Conservation (phyloP, 2,888 invertebrate genomes). For the Eristalis pertinax region DNA sequence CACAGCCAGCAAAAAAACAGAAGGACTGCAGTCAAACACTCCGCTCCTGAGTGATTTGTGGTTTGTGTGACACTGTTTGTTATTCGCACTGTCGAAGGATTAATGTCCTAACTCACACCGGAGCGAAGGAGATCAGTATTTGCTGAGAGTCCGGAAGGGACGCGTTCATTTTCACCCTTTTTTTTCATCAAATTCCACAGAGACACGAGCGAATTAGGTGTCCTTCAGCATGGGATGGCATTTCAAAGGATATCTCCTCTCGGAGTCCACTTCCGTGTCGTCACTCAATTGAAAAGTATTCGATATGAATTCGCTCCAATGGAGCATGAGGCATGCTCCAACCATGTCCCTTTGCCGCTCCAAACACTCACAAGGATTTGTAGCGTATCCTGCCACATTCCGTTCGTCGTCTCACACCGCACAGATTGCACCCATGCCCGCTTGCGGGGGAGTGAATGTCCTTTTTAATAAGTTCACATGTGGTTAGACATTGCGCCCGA, state of each 20-base stretch:
- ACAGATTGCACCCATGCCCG: neutral
- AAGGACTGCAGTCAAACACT: neutral
- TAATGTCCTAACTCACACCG: neutral
- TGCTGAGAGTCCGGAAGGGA: neutral
- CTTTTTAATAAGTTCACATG: constrained; percentile 55
- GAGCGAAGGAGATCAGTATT: neutral
- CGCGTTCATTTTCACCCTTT: neutral
- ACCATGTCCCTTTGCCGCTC: neutral
- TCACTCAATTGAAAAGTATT: constrained; percentile 64
- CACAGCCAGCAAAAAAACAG: neutral
- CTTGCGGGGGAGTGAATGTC: neutral
- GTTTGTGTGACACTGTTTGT: neutral
- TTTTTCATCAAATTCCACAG: neutral
- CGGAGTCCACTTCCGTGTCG: constrained; percentile 43
- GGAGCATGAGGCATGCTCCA: constrained; percentile 49
- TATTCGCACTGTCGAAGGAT: neutral
- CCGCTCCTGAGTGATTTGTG: neutral
- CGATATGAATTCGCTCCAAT: constrained; percentile 56
- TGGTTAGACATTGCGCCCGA: constrained; percentile 27
- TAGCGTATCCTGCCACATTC: constrained; percentile 15
- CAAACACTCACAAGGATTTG: constrained; percentile 15
- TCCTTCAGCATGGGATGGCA: constrained; percentile 20
- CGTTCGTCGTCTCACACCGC: neutral
- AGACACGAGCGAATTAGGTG: constrained; percentile 14
- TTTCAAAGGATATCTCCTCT: constrained; percentile 47